Percentiles rank a stretch among this genome's conserved stretches.
Evolutionary conservation across 2,113 vertebrate genomes (phyloP).

Genomic region (Trichomycterus rosablanca): DNA sequence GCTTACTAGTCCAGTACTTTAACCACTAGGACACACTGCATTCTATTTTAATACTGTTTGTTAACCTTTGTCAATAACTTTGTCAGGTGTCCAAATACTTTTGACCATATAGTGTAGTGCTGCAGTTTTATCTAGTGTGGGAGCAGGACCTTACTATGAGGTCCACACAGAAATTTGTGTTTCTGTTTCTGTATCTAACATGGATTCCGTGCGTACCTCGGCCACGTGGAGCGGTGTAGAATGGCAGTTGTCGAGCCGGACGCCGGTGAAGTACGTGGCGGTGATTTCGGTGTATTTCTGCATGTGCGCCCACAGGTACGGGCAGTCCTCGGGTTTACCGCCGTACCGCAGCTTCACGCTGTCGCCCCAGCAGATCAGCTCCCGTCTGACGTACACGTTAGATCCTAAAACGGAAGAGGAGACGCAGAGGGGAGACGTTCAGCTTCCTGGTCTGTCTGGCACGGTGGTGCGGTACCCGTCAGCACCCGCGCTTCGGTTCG

Average conservation of each 20-base stretch:
- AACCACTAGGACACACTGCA: too few species aligned
- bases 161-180: too few species aligned
- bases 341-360: slow-evolving; percentile 94
- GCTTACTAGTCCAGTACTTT: too few species aligned
- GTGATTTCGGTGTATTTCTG: slow-evolving; percentile 90
- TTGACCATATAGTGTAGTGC: too few species aligned
- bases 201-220: slow-evolving; percentile 72
- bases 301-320: slow-evolving; percentile 95
- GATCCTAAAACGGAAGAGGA: slow-evolving; percentile 70
- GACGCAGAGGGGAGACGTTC: background rate
- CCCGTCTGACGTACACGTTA: slow-evolving; percentile 87
- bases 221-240: slow-evolving; percentile 93
- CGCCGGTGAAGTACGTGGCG: slow-evolving; percentile 84
- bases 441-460: too few species aligned
- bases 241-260: slow-evolving; percentile 96
- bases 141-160: too few species aligned
- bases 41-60: too few species aligned
- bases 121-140: too few species aligned
- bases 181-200: background rate
- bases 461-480: too few species aligned
- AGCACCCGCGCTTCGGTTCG: background rate
- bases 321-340: slow-evolving; percentile 84
- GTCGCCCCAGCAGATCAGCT: slow-evolving; percentile 96
- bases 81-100: too few species aligned
- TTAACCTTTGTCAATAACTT: too few species aligned